Evolutionary conservation across 2,888 invertebrate species (phyloP).

Genomic region (Augochlorella aurata): DNA sequence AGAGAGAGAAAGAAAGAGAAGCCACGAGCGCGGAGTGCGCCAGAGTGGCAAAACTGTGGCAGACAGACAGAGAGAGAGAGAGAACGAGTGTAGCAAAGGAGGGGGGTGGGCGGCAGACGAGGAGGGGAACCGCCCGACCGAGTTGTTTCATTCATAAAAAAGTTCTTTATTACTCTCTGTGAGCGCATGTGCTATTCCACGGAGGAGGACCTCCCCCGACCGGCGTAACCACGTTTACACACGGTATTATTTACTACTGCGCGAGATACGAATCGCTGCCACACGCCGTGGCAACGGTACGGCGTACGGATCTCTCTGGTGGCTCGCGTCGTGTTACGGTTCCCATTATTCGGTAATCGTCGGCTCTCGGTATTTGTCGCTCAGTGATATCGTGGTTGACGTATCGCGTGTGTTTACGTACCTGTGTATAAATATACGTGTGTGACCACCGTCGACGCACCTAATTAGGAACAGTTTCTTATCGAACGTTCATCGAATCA

Average conservation of each 20-base stretch:
- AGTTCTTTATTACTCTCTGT: slow-evolving; percentile 79
- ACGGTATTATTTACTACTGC: slow-evolving; percentile 72
- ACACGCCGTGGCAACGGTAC: slow-evolving; percentile 65
- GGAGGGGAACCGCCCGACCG: slow-evolving; percentile 66
- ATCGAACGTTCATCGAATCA: slow-evolving; percentile 29
- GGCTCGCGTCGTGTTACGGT: background rate
- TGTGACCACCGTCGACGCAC: slow-evolving; percentile 3
- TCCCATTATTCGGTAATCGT: slow-evolving; percentile 13
- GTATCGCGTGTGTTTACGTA: background rate
- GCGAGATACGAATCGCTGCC: slow-evolving; percentile 68
- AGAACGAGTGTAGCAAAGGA: slow-evolving; percentile 18
- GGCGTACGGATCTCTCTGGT: slow-evolving; percentile 54
- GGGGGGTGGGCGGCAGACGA: slow-evolving; percentile 35
- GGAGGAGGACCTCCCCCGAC: slow-evolving; percentile 72
- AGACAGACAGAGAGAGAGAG: slow-evolving; percentile 32
- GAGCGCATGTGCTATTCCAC: slow-evolving; percentile 81
- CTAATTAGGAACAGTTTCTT: slow-evolving; percentile 32
- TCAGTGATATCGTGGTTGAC: slow-evolving; percentile 8
- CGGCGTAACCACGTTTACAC: slow-evolving; percentile 72
- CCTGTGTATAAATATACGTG: background rate
- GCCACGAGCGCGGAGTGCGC: slow-evolving; percentile 16
- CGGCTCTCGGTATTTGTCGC: background rate
- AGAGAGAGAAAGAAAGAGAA: slow-evolving; percentile 17
- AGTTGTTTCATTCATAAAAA: slow-evolving; percentile 82
- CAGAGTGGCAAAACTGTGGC: slow-evolving; percentile 14